Base-by-base conservation (phyloP, 2,888 invertebrate species). In the Theretra japonica region DNA sequence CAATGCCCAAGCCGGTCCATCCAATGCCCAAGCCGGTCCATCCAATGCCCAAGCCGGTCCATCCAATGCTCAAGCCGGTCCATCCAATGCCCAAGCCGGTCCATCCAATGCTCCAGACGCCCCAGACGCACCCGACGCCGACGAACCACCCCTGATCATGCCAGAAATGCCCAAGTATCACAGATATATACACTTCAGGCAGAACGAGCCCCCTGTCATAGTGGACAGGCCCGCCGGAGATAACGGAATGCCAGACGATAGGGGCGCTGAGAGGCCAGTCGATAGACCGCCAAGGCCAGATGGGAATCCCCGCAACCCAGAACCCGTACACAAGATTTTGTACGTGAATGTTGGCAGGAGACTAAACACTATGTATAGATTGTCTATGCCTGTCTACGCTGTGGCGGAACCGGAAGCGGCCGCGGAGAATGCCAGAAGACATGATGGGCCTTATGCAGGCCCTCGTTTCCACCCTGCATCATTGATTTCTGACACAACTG, bases 401-500 rank as follows among this genome's bases (percentile, higher is more conserved):
- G 70, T 70, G 0, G 68, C 50, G 1, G 74, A 76, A 1, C 68
- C 72, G 0, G 73, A 50, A 7, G 8, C 11, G 8, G 8, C 8
- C 17, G 28, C 25, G 2, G 59, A 60, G n/a, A 48, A 60, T 30
- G 41, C 65, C 7, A 21, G 65, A 23, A 21, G 65, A 1, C 23
- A 41, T 4, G 65, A 65, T 23, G 65, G 48, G 15, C 0, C 70
- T 70, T 1, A 53, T 72, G 0, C 23, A 71, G 6, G 74, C 68
- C 28, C 75, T 58, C 8, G 25, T 65, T 0, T 65, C 57, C 11
- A 72, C 11, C 68, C 19, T 62, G 30, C 71, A 68, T 41, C 72
- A 73, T 28, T 94, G 0, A 87, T 94, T 0, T 87, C 92, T 0
- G 94, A 95, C 70, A 80, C 88, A 0, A 85, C 94, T 0, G 81